Conservation (phyloP, 2,888 invertebrate species). For the Acleris literana region DNA sequence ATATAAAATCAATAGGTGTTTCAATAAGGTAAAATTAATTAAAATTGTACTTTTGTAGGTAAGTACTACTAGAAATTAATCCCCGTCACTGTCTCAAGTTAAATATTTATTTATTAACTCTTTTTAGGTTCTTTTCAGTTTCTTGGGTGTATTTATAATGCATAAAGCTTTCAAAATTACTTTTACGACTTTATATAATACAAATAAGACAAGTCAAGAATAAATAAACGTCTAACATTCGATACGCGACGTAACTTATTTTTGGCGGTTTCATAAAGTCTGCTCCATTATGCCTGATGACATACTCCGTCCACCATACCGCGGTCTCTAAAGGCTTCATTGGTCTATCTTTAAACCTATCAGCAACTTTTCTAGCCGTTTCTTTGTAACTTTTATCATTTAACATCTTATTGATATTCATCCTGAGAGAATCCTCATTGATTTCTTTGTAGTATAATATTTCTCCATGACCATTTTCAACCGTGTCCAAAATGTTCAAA, state of each 20-base stretch:
- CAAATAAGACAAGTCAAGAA: constrained; percentile 49
- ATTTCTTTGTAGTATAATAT: constrained; percentile 55
- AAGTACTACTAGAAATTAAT: no score
- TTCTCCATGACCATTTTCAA: constrained; percentile 62
- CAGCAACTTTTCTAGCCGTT: constrained; percentile 39
- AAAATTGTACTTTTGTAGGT: no score
- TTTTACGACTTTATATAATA: constrained; percentile 18
- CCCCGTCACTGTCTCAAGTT: no score
- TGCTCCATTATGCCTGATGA: constrained; percentile 44
- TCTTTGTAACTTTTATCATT: constrained; percentile 49
- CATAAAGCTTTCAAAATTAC: background rate
- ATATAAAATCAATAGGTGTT: no score
- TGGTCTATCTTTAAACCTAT: constrained; percentile 43
- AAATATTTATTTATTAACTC: background rate
- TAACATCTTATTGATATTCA: constrained; percentile 58
- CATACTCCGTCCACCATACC: constrained; percentile 46
- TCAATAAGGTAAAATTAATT: no score
- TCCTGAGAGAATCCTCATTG: constrained; percentile 55
- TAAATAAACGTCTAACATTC: constrained; percentile 75
- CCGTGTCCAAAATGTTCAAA: constrained; percentile 61
- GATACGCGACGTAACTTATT: constrained; percentile 65
- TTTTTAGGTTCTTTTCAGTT: constrained; percentile 1
- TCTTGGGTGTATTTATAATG: background rate
- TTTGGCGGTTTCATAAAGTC: constrained; percentile 46
- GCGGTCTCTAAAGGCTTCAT: constrained; percentile 42